These are phyloP conservation scores for Zaprionus capensis DNA, from an alignment of 1,140 invertebrate genomes.

Conservation along the genomic window DNA sequence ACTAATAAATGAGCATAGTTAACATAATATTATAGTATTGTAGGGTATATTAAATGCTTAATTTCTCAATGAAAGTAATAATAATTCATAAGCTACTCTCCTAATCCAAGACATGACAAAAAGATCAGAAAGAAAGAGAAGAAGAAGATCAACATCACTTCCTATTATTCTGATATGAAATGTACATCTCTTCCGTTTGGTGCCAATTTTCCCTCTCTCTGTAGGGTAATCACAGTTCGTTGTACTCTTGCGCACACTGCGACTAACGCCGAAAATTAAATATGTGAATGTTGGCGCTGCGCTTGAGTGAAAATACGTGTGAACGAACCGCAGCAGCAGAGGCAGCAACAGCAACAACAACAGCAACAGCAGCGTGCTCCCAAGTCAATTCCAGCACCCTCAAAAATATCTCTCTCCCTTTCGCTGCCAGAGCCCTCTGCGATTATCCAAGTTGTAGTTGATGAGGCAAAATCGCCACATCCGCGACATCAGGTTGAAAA, in stretches of 20 bases:
- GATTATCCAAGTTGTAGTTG: conserved; percentile 1
- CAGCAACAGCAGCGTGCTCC: neutral
- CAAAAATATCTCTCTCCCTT: neutral
- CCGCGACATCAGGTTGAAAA: neutral
- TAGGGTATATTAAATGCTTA: too few relatives aligned
- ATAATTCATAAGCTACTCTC: too few relatives aligned
- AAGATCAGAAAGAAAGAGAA: too few relatives aligned
- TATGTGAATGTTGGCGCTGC: conserved; percentile 61
- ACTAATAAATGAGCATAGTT: neutral
- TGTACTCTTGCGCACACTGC: neutral
- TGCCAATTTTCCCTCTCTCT: neutral
- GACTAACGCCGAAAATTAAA: conserved; percentile 54
- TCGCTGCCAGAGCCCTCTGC: neutral
- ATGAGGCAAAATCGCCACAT: neutral
- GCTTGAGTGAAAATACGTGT: conserved; percentile 70
- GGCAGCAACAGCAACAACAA: conserved; percentile 20
- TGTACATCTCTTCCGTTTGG: too few relatives aligned
- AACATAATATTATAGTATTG: too few relatives aligned
- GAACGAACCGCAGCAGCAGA: conserved; percentile 56
- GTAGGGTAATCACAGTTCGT: conserved; percentile 36
- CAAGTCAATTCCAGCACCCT: conserved; percentile 14
- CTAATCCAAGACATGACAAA: too few relatives aligned
- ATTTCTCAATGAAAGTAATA: too few relatives aligned
- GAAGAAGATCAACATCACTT: too few relatives aligned
- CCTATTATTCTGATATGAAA: too few relatives aligned